These are phyloP conservation scores for Hycleus cichorii DNA, from an alignment of 1,140 invertebrate genomes.

Conservation along the genomic window DNA sequence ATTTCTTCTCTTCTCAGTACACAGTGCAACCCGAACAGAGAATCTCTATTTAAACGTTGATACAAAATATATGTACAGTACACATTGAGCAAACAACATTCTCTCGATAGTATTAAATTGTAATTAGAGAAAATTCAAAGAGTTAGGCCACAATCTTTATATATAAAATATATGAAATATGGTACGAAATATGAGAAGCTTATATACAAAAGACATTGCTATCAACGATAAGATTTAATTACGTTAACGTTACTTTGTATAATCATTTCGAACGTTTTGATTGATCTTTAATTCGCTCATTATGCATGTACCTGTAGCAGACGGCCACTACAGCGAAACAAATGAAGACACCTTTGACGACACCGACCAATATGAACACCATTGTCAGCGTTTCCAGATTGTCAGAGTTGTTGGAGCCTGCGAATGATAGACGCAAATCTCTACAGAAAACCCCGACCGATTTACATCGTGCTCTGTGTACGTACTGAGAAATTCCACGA, in stretches of 20 bases:
- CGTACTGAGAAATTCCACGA: slow-evolving; percentile 8
- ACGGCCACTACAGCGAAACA: slow-evolving; percentile 88
- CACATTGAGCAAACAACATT: slow-evolving; percentile 20
- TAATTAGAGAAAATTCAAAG: no score
- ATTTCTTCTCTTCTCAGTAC: no score
- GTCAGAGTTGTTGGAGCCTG: slow-evolving; percentile 63
- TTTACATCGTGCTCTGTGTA: slow-evolving; percentile 26
- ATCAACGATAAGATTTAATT: slow-evolving; percentile 1
- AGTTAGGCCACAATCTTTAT: neutral
- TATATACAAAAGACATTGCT: slow-evolving; percentile 33
- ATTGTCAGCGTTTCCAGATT: slow-evolving; percentile 82
- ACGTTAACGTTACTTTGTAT: neutral
- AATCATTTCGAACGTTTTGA: no score
- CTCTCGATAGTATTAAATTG: no score
- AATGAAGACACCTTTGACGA: slow-evolving; percentile 88
- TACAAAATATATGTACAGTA: slow-evolving; percentile 17
- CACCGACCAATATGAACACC: slow-evolving; percentile 86
- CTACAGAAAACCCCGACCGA: slow-evolving; percentile 1
- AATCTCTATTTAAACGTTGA: slow-evolving; percentile 1
- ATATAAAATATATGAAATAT: slow-evolving; percentile 17
- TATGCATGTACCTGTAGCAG: slow-evolving; percentile 83
- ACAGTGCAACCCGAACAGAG: no score
- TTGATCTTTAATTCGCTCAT: neutral
- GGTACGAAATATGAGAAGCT: slow-evolving; percentile 21
- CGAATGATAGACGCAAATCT: slow-evolving; percentile 14